phyloP scores from a whole-genome alignment of 92 coral and sea anemone genomes.

The Scolanthus callimorphus region DNA sequence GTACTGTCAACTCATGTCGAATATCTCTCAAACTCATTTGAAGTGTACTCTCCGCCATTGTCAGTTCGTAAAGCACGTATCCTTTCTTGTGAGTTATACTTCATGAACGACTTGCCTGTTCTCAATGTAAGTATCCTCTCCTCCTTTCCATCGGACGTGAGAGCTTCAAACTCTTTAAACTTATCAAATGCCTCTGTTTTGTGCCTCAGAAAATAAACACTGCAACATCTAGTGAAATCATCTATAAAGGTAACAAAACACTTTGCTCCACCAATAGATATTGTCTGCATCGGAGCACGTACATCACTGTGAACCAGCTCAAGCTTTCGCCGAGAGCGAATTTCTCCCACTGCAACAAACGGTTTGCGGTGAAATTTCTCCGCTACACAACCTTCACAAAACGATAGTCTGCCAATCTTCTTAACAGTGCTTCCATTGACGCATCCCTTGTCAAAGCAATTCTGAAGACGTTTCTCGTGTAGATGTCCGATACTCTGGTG shows the following conservation, averaged over 20 bases:
- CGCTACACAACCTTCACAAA: slow-evolving; percentile 11
- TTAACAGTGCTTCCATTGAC: too few relatives aligned
- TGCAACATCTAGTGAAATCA: slow-evolving; percentile 32
- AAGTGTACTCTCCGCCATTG: too few relatives aligned
- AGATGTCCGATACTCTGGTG: too few relatives aligned
- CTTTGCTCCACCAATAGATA: slow-evolving; percentile 31
- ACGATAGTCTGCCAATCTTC: too few relatives aligned
- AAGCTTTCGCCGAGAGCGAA: slow-evolving; percentile 26
- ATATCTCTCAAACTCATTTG: slow-evolving; percentile 20
- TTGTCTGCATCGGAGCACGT: slow-evolving; percentile 33
- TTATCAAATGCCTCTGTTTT: slow-evolving; percentile 32
- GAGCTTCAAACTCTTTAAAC: slow-evolving; percentile 36
- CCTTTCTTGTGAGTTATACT: too few relatives aligned
- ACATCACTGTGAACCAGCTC: slow-evolving; percentile 34
- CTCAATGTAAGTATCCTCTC: too few relatives aligned
- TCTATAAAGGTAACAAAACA: slow-evolving; percentile 36
- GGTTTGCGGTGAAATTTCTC: slow-evolving; percentile 35
- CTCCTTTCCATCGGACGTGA: slow-evolving; percentile 9
- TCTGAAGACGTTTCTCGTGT: too few relatives aligned
- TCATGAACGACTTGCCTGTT: too few relatives aligned
- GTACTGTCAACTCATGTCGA: slow-evolving; percentile 49
- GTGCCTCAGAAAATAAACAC: slow-evolving; percentile 33
- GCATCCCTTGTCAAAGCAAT: too few relatives aligned
- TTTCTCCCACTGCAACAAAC: slow-evolving; percentile 37
- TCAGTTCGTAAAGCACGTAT: slow-evolving; percentile 3